Evolutionary conservation across 1,140 invertebrate genomes (phyloP).

Genomic region (Caenorhabditis tropicalis): DNA sequence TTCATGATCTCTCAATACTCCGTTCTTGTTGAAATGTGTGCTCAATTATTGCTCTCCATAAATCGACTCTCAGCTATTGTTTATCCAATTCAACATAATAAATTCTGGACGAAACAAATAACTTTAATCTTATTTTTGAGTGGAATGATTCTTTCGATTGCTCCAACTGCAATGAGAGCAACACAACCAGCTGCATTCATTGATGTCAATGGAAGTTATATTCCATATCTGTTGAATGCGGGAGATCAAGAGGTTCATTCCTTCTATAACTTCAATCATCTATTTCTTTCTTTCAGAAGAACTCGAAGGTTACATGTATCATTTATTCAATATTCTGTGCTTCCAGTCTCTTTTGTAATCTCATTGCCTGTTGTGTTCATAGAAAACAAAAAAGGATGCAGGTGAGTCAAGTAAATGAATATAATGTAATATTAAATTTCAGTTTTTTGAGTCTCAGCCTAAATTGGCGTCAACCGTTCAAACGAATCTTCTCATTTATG

Average conservation of each 20-base stretch:
- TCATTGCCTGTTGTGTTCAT: not conserved
- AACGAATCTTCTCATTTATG: slow-evolving; percentile 6
- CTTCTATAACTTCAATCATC: not conserved
- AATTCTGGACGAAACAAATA: not conserved
- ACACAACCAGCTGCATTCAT: slow-evolving; percentile 16
- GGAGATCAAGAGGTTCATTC: slow-evolving; percentile 2
- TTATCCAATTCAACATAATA: slow-evolving; percentile 15
- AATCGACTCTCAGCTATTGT: slow-evolving; percentile 18
- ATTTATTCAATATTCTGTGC: slow-evolving; percentile 5
- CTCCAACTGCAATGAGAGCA: slow-evolving; percentile 9
- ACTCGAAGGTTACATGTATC: not conserved
- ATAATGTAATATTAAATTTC: not conserved
- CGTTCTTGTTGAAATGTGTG: slow-evolving; percentile 38
- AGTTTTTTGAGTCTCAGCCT: slow-evolving; percentile 1
- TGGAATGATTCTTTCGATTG: not conserved
- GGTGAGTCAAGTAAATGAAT: not conserved
- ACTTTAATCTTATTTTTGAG: not conserved
- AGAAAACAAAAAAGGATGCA: slow-evolving; percentile 7
- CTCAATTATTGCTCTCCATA: slow-evolving; percentile 7
- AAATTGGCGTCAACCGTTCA: slow-evolving; percentile 8
- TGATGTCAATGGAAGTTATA: slow-evolving; percentile 14
- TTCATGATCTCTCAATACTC: slow-evolving; percentile 45
- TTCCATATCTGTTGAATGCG: not conserved
- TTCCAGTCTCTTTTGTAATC: not conserved
- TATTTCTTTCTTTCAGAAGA: not conserved